These are phyloP conservation scores for Beris morrisii DNA, from an alignment of 2,888 invertebrate species.

Conservation along the genomic window DNA sequence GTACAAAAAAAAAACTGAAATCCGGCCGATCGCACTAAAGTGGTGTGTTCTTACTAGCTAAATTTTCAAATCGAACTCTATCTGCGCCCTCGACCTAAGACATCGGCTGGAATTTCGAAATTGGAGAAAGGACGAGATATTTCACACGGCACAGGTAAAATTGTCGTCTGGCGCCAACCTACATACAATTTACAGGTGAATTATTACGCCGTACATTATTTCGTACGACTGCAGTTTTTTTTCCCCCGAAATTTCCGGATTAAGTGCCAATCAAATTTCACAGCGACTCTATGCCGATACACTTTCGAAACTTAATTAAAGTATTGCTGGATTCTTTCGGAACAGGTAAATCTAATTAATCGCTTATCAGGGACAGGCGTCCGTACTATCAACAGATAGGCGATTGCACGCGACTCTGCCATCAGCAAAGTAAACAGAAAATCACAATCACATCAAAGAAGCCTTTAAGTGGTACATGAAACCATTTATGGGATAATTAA, in stretches of 20 bases:
- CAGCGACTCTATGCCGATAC: too few species aligned
- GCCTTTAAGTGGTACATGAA: slow-evolving; percentile 26
- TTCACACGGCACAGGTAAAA: slow-evolving; percentile 25
- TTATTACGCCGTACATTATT: slow-evolving; percentile 1
- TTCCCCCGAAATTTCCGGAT: neutral
- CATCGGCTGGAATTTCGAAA: slow-evolving; percentile 6
- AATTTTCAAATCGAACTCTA: slow-evolving; percentile 28
- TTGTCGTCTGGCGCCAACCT: slow-evolving; percentile 16
- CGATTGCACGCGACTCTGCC: slow-evolving; percentile 12
- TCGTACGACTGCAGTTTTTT: too few species aligned
- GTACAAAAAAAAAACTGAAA: neutral
- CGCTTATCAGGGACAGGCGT: slow-evolving; percentile 20
- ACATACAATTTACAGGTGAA: neutral
- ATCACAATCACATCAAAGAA: slow-evolving; percentile 15
- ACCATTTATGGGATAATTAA: slow-evolving; percentile 29
- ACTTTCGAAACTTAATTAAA: too few species aligned
- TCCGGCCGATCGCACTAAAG: slow-evolving; percentile 19
- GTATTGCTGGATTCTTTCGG: neutral
- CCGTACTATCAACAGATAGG: slow-evolving; percentile 10
- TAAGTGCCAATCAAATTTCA: neutral
- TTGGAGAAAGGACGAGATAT: slow-evolving; percentile 30
- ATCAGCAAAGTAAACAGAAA: slow-evolving; percentile 22
- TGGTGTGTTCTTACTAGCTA: slow-evolving; percentile 1
- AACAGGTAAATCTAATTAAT: slow-evolving; percentile 14
- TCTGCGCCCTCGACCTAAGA: slow-evolving; percentile 14